A percentile compares a stretch with the other conserved stretches of the same genome.
These are phyloP conservation scores for Calonectris borealis DNA, from an alignment of 2,113 vertebrate species.

Conservation along the genomic window DNA sequence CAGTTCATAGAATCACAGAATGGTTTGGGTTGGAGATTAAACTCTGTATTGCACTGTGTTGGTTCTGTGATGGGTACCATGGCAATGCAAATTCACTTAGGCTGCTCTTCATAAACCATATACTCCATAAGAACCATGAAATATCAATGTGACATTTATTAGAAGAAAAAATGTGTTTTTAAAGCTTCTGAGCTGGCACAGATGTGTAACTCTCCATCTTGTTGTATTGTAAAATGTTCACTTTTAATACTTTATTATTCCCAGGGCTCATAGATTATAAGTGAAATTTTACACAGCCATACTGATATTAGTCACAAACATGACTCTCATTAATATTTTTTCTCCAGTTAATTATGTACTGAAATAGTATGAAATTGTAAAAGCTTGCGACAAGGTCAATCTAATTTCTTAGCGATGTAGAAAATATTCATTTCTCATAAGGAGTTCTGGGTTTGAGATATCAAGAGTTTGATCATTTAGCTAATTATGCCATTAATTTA, in stretches of 20 bases:
- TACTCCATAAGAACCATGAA: not conserved
- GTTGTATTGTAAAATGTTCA: not conserved
- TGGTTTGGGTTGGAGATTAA: not conserved
- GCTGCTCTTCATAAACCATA: not conserved
- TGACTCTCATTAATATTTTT: conserved; percentile 23
- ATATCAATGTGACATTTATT: conserved; percentile 26
- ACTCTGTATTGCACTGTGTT: not conserved
- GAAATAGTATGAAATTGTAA: conserved; percentile 6
- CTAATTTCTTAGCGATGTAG: conserved; percentile 35
- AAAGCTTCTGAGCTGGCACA: not conserved
- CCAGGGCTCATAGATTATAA: not conserved
- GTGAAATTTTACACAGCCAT: conserved; percentile 18
- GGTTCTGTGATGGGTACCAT: not conserved
- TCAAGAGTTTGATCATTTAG: not conserved
- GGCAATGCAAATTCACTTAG: conserved; percentile 28
- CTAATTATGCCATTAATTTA: conserved; percentile 30
- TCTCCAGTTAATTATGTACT: not conserved
- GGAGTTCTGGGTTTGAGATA: not conserved
- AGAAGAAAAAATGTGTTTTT: not conserved
- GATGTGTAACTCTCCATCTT: not conserved
- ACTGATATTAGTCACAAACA: conserved; percentile 30
- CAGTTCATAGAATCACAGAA: not conserved
- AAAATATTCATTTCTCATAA: not conserved
- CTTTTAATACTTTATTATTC: not conserved
- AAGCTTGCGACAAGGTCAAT: conserved; percentile 29